phyloP scores from a whole-genome alignment of 2,888 invertebrate genomes.

The Exephanes ischioxanthus region DNA sequence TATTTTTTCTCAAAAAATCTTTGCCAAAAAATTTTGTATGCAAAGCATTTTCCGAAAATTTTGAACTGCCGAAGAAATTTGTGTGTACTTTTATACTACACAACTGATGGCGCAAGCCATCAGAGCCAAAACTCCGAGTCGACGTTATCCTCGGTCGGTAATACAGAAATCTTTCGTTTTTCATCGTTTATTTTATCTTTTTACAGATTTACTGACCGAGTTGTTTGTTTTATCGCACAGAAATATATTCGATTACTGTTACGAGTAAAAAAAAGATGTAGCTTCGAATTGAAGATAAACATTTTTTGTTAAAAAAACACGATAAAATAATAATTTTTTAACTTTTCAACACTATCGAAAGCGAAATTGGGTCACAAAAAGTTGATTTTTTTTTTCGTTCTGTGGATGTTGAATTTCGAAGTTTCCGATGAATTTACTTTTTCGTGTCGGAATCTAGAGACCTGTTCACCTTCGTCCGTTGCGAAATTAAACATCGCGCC shows the following conservation, averaged over 20 bases:
- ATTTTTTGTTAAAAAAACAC: no score
- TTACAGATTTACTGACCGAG: constrained; percentile 19
- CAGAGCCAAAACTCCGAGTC: constrained; percentile 17
- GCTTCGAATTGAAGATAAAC: no score
- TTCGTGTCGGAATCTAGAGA: background rate
- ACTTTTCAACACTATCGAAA: no score
- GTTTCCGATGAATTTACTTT: background rate
- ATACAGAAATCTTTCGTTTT: constrained; percentile 42
- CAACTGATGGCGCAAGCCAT: constrained; percentile 60
- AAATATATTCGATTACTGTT: background rate
- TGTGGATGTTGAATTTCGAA: background rate
- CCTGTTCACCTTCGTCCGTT: constrained; percentile 34
- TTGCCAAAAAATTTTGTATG: background rate
- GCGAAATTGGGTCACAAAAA: no score
- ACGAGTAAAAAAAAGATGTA: background rate
- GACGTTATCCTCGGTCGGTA: constrained; percentile 59
- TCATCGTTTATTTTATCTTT: background rate
- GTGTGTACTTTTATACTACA: constrained; percentile 28
- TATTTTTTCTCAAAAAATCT: no score
- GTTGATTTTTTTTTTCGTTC: background rate
- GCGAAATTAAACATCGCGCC: constrained; percentile 21
- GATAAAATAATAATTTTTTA: no score
- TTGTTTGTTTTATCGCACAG: background rate
- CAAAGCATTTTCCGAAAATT: no score
- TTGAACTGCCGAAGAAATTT: background rate